Evolutionary conservation across 1,140 invertebrate species (phyloP).

Genomic region (Campoletis sonorensis): DNA sequence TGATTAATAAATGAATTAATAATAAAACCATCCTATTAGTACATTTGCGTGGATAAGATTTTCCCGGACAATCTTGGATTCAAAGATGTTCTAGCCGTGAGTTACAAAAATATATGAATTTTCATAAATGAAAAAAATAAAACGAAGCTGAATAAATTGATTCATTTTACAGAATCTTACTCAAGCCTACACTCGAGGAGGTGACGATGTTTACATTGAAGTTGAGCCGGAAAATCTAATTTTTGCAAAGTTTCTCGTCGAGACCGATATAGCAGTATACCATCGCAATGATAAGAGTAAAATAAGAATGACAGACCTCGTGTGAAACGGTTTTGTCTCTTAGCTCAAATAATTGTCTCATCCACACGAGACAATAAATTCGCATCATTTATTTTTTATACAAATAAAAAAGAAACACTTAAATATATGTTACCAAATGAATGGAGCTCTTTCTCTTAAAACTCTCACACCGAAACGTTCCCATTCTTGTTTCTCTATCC

Average conservation of each 20-base stretch:
- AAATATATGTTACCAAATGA: constrained; percentile 82
- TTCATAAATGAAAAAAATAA: constrained; percentile 26
- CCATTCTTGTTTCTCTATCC: constrained; percentile 93
- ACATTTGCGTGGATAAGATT: constrained; percentile 52
- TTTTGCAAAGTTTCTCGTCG: constrained; percentile 63
- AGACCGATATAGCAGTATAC: constrained; percentile 63
- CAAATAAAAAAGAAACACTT: constrained; percentile 8
- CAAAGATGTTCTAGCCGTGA: constrained; percentile 62
- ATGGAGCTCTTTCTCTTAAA: constrained; percentile 90
- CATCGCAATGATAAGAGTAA: constrained; percentile 67
- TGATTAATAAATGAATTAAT: neutral
- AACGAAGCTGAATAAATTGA: constrained; percentile 28
- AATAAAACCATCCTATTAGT: constrained; percentile 53
- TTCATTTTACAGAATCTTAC: constrained; percentile 60
- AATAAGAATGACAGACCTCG: constrained; percentile 64
- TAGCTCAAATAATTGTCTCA: neutral
- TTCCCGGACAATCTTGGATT: constrained; percentile 62
- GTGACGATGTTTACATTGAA: constrained; percentile 68
- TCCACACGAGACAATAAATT: too few relatives aligned
- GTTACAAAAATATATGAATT: constrained; percentile 41
- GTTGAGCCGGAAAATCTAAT: constrained; percentile 50
- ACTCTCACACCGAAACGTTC: constrained; percentile 89
- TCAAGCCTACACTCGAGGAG: constrained; percentile 60
- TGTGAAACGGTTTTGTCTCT: constrained; percentile 38
- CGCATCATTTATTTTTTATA: neutral